These are phyloP conservation scores for Chrysina gloriosa DNA, from an alignment of 2,888 invertebrate genomes.

Conservation along the genomic window DNA sequence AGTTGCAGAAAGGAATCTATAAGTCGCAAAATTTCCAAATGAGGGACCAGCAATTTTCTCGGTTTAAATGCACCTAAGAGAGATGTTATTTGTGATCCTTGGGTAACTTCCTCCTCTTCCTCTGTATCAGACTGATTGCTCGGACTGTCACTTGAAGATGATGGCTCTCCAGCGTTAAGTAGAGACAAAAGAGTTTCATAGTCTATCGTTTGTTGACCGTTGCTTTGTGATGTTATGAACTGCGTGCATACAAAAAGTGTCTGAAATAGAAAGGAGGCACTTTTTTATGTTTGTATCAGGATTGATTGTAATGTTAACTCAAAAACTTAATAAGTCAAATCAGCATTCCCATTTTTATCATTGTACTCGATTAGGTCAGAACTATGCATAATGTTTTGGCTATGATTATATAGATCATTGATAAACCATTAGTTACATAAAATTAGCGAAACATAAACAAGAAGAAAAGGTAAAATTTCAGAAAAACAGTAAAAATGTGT, in stretches of 20 bases:
- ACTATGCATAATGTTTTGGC: too few relatives aligned
- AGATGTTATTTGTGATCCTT: background rate
- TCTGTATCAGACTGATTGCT: background rate
- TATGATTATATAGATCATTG: too few relatives aligned
- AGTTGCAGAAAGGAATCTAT: slow-evolving; percentile 52
- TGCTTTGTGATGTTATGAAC: background rate
- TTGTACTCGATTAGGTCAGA: too few relatives aligned
- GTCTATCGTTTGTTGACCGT: background rate
- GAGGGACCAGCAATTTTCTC: slow-evolving; percentile 44
- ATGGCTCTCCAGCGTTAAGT: slow-evolving; percentile 20
- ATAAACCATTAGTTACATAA: too few relatives aligned
- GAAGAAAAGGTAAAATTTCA: too few relatives aligned
- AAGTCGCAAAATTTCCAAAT: slow-evolving; percentile 52
- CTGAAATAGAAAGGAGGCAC: background rate
- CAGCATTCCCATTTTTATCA: too few relatives aligned
- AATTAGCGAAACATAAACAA: too few relatives aligned
- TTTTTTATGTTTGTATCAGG: background rate
- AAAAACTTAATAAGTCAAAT: too few relatives aligned
- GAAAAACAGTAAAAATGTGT: too few relatives aligned
- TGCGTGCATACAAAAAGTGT: background rate
- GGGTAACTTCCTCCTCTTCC: slow-evolving; percentile 5
- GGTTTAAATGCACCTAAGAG: slow-evolving; percentile 24
- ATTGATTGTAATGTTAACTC: too few relatives aligned
- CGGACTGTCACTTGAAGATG: background rate
- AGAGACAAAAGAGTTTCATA: slow-evolving; percentile 29